These are phyloP conservation scores for Phoronis australis DNA, from an alignment of 2,888 invertebrate species.

Conservation along the genomic window DNA sequence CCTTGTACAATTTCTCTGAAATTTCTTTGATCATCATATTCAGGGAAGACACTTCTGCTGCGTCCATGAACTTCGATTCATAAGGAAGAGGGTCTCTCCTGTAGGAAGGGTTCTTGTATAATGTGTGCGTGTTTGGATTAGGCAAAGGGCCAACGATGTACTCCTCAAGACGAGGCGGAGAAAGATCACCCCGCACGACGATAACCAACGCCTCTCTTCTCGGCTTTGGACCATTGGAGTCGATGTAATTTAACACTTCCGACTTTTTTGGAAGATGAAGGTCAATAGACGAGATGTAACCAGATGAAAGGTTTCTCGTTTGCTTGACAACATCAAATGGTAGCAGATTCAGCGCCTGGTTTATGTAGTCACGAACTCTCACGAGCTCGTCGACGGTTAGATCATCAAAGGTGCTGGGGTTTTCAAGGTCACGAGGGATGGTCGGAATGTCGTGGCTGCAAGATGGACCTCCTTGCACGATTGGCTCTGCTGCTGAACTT, in stretches of 20 bases:
- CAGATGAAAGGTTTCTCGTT: no score
- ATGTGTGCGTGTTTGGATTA: slow-evolving; percentile 21
- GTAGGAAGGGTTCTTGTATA: slow-evolving; percentile 28
- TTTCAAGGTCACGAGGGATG: no score
- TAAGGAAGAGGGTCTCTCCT: slow-evolving; percentile 29
- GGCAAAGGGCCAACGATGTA: slow-evolving; percentile 37
- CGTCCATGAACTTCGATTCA: slow-evolving; percentile 25
- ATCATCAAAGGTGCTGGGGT: no score
- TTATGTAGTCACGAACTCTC: no score
- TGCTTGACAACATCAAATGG: no score
- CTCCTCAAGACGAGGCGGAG: slow-evolving; percentile 33
- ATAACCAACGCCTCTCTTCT: slow-evolving; percentile 32
- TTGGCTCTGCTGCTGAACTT: no score
- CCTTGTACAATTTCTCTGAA: slow-evolving; percentile 20
- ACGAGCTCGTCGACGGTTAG: no score
- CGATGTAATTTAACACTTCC: slow-evolving; percentile 17
- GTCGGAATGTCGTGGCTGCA: no score
- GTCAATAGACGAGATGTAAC: slow-evolving; percentile 19
- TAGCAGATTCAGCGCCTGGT: no score
- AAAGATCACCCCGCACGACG: slow-evolving; percentile 30
- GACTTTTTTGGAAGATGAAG: slow-evolving; percentile 23
- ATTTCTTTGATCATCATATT: slow-evolving; percentile 18
- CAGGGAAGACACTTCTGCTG: no score
- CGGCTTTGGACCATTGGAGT: slow-evolving; percentile 15
- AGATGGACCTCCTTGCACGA: no score